Percentiles rank a stretch among this genome's conserved stretches.
phyloP scores from a whole-genome alignment of 2,888 invertebrate genomes.

The Crocallis elinguaria region DNA sequence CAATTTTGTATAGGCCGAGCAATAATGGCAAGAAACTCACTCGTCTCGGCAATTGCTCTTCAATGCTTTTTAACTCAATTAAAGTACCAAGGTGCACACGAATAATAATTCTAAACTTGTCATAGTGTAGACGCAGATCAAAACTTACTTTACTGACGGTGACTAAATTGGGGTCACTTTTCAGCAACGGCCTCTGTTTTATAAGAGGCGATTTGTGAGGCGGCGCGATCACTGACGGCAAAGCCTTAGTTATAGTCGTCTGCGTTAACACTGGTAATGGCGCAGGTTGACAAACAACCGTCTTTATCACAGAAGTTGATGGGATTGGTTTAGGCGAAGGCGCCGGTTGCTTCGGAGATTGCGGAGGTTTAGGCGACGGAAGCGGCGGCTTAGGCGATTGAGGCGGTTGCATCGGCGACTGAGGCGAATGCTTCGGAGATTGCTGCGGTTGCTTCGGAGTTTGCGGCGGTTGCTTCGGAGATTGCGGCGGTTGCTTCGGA shows the following conservation, averaged over 20 bases:
- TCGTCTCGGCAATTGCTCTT: too few relatives aligned
- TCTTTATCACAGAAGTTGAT: constrained; percentile 20
- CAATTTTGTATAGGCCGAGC: too few relatives aligned
- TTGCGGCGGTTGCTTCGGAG: constrained; percentile 9
- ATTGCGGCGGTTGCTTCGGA: constrained; percentile 10
- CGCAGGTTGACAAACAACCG: constrained; percentile 33
- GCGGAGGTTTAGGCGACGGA: constrained; percentile 19
- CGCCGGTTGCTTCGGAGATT: constrained; percentile 19
- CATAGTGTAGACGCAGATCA: constrained; percentile 3
- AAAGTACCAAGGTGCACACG: too few relatives aligned
- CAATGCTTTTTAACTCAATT: too few relatives aligned
- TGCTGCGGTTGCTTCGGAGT: constrained; percentile 11
- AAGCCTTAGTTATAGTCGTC: constrained; percentile 46
- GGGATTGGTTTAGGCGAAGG: constrained; percentile 23
- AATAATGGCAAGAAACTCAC: too few relatives aligned
- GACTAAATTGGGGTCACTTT: constrained; percentile 55
- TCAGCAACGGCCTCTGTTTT: constrained; percentile 66
- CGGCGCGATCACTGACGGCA: constrained; percentile 59
- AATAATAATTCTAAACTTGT: too few relatives aligned
- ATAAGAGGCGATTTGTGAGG: constrained; percentile 67
- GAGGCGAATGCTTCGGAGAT: constrained; percentile 36
- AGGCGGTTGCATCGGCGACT: constrained; percentile 52
- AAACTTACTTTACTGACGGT: constrained; percentile 44
- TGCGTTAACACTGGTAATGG: constrained; percentile 34
- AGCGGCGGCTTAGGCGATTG: constrained; percentile 42